Percentiles rank a stretch among this genome's conserved stretches.
Conservation (phyloP, 2,888 invertebrate species). For the Lasioglossum marginatum region DNA sequence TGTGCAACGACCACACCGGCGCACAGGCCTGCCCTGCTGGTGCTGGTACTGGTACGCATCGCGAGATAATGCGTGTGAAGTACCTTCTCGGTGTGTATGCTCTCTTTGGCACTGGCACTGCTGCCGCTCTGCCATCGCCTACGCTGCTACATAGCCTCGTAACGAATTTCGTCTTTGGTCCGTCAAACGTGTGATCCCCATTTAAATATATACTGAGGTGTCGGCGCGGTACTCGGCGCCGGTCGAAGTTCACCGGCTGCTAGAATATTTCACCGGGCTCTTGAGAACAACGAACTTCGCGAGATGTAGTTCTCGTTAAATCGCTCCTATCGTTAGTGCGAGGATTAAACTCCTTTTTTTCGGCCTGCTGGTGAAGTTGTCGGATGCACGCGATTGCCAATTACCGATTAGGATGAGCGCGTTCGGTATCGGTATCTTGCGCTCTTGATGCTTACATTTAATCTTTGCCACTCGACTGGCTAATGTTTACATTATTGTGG, state of each 20-base stretch:
- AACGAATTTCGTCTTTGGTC: constrained; percentile 62
- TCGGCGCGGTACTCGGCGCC: constrained; percentile 18
- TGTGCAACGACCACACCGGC: constrained; percentile 42
- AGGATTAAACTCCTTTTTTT: neutral
- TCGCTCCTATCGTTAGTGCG: neutral
- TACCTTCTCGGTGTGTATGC: constrained; percentile 46
- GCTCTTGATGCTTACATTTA: neutral
- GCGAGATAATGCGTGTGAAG: constrained; percentile 61
- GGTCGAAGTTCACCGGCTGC: constrained; percentile 24
- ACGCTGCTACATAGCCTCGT: constrained; percentile 16
- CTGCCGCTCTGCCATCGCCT: constrained; percentile 7
- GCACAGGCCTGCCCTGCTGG: constrained; percentile 26
- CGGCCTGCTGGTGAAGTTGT: neutral
- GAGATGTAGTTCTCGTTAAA: constrained; percentile 12
- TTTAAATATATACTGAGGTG: constrained; percentile 47
- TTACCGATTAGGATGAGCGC: neutral
- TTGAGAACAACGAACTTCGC: neutral
- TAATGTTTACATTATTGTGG: no score
- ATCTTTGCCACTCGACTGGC: no score
- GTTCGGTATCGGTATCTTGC: neutral
- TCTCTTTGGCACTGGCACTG: neutral
- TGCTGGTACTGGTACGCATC: constrained; percentile 38
- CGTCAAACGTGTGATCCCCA: constrained; percentile 48
- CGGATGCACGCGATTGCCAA: neutral
- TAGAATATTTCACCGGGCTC: constrained; percentile 12